Evolutionary conservation across 2,888 invertebrate genomes (phyloP).

Genomic region (Metellina segmentata): DNA sequence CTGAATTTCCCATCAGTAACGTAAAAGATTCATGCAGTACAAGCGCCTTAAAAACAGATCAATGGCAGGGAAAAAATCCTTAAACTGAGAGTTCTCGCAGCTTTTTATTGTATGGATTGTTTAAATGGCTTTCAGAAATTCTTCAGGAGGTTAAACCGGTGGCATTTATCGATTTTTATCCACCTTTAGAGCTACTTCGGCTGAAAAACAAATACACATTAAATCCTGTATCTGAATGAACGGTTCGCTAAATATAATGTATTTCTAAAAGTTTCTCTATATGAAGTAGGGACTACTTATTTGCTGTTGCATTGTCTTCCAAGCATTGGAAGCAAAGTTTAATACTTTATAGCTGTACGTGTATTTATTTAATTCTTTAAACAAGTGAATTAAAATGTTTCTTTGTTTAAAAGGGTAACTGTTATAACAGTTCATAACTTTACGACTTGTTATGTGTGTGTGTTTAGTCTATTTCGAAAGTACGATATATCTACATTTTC

Average conservation of each 20-base stretch:
- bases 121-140: conserved; percentile 25
- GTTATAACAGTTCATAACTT: no score
- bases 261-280: not conserved
- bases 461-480: no score
- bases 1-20: not conserved
- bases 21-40: not conserved
- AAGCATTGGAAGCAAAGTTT: no score
- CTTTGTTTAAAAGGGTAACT: no score
- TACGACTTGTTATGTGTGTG: no score
- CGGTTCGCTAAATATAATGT: not conserved
- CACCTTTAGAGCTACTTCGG: not conserved
- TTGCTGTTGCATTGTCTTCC: not conserved
- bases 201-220: not conserved
- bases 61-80: not conserved
- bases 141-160: not conserved
- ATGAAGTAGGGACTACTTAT: not conserved
- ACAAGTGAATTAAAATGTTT: no score
- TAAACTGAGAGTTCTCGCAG: not conserved
- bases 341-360: no score
- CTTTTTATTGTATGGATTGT: conserved; percentile 9
- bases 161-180: conserved; percentile 1
- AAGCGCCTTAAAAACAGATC: not conserved
- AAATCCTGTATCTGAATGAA: not conserved
- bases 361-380: no score
- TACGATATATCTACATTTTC: no score